Evolutionary conservation across 92 coral and sea anemone species (phyloP).

Genomic region (Phenganax subtilis): DNA sequence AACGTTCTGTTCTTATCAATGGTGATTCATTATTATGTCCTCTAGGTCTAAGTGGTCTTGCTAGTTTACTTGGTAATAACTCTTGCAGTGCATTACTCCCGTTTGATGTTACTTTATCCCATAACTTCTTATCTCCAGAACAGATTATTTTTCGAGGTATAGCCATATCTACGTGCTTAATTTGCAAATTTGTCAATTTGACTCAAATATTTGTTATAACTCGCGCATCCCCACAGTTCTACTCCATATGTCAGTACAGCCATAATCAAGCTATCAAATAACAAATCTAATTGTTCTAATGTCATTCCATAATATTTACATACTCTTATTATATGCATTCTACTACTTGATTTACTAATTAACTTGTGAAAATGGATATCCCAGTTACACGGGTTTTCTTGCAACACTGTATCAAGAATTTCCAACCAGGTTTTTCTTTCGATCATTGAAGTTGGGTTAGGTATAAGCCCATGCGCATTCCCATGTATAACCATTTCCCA

Average conservation of each 20-base stretch:
- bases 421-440: slow-evolving; percentile 36
- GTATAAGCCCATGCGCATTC: slow-evolving; percentile 34
- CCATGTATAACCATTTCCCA: slow-evolving; percentile 32
- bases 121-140: slow-evolving; percentile 20
- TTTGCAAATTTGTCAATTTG: slow-evolving; percentile 47
- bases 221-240: slow-evolving; percentile 46
- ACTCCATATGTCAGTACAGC: slow-evolving; percentile 39
- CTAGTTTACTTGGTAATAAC: slow-evolving; percentile 21
- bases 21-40: slow-evolving; percentile 21
- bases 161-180: slow-evolving; percentile 46
- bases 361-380: slow-evolving; percentile 34
- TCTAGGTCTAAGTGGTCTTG: neutral
- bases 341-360: slow-evolving; percentile 41
- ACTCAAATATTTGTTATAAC: slow-evolving; percentile 30
- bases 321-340: slow-evolving; percentile 47
- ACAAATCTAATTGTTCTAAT: slow-evolving; percentile 30
- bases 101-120: slow-evolving; percentile 7
- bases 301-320: slow-evolving; percentile 55
- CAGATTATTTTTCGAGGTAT: slow-evolving; percentile 29
- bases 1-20: slow-evolving; percentile 23
- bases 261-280: slow-evolving; percentile 46
- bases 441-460: slow-evolving; percentile 30
- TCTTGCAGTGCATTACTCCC: slow-evolving; percentile 10
- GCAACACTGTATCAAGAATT: slow-evolving; percentile 39
- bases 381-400: slow-evolving; percentile 42